A percentile compares a stretch with the other conserved stretches of the same genome.
phyloP scores from a whole-genome alignment of 2,888 invertebrate species.

The Tetramorium bicarinatum region DNA sequence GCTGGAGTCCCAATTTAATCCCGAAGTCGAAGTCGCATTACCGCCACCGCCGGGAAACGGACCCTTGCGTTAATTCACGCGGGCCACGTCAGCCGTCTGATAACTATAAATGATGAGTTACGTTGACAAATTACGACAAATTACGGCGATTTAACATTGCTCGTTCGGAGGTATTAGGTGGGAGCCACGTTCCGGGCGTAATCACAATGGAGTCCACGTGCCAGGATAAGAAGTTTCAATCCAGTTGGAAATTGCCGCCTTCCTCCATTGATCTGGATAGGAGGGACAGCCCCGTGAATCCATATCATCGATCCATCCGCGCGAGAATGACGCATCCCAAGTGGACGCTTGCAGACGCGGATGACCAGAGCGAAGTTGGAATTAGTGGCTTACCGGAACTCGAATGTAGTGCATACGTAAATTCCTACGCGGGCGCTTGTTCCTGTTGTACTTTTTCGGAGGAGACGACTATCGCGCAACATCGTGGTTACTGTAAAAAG shows the following conservation, averaged over 20 bases:
- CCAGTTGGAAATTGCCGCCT: slow-evolving; percentile 54
- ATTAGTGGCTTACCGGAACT: slow-evolving; percentile 68
- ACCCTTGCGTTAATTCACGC: slow-evolving; percentile 43
- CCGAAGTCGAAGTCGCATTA: slow-evolving; percentile 47
- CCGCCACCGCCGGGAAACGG: slow-evolving; percentile 16
- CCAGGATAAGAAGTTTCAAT: slow-evolving; percentile 60
- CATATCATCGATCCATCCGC: slow-evolving; percentile 77
- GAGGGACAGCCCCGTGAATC: slow-evolving; percentile 77
- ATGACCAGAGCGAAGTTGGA: slow-evolving; percentile 55
- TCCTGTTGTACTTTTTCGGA: slow-evolving; percentile 68
- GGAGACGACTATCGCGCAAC: slow-evolving; percentile 59
- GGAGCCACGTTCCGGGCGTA: slow-evolving; percentile 21
- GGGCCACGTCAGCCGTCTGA: slow-evolving; percentile 40
- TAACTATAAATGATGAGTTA: slow-evolving; percentile 52
- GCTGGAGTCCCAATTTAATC: slow-evolving; percentile 31
- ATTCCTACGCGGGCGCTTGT: slow-evolving; percentile 72
- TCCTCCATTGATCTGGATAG: slow-evolving; percentile 54
- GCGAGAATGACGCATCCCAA: slow-evolving; percentile 64
- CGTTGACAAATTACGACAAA: slow-evolving; percentile 57
- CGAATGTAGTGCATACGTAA: slow-evolving; percentile 68
- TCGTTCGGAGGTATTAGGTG: slow-evolving; percentile 53
- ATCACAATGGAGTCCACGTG: slow-evolving; percentile 41
- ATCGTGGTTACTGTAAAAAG: slow-evolving; percentile 58
- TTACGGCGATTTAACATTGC: slow-evolving; percentile 58
- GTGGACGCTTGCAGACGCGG: slow-evolving; percentile 64